These are phyloP conservation scores for Pipistrellus kuhlii DNA, from an alignment of 2,797 vertebrate species.

Conservation along the genomic window DNA sequence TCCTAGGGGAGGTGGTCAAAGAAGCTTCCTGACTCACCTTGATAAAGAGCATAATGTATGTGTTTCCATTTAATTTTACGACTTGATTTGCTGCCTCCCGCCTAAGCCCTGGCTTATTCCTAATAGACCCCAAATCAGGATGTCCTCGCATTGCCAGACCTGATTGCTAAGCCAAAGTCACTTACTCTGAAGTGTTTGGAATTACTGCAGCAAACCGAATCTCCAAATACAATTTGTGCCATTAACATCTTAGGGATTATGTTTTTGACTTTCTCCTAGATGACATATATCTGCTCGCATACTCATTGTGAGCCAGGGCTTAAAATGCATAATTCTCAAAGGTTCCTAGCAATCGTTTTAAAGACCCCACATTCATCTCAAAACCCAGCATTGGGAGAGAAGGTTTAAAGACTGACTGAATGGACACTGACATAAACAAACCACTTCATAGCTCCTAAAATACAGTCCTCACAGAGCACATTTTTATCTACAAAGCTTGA, in stretches of 20 bases:
- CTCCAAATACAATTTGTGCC: conserved; percentile 78
- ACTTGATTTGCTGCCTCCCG: conserved; percentile 40
- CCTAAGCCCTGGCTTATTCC: neutral
- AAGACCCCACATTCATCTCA: conserved; percentile 77
- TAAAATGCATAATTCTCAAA: conserved; percentile 81
- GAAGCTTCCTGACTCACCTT: neutral
- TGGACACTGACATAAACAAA: conserved; percentile 77
- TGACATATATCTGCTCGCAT: conserved; percentile 81
- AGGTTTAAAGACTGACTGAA: conserved; percentile 67
- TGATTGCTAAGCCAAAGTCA: conserved; percentile 53
- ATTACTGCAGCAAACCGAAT: conserved; percentile 80
- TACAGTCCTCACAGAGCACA: conserved; percentile 72
- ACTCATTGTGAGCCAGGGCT: conserved; percentile 78
- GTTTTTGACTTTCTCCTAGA: conserved; percentile 77
- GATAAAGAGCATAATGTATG: neutral
- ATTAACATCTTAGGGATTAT: conserved; percentile 82
- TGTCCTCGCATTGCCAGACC: conserved; percentile 37
- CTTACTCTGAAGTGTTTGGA: conserved; percentile 66
- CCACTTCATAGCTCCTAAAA: conserved; percentile 70
- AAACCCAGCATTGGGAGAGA: conserved; percentile 72
- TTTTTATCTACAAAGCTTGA: conserved; percentile 81
- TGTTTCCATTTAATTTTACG: conserved; percentile 6
- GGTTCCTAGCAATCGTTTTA: conserved; percentile 67
- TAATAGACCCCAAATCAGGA: conserved; percentile 33
- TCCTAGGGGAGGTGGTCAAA: neutral